phyloP scores from a whole-genome alignment of 2,888 invertebrate genomes.

The Pammene fasciana region DNA sequence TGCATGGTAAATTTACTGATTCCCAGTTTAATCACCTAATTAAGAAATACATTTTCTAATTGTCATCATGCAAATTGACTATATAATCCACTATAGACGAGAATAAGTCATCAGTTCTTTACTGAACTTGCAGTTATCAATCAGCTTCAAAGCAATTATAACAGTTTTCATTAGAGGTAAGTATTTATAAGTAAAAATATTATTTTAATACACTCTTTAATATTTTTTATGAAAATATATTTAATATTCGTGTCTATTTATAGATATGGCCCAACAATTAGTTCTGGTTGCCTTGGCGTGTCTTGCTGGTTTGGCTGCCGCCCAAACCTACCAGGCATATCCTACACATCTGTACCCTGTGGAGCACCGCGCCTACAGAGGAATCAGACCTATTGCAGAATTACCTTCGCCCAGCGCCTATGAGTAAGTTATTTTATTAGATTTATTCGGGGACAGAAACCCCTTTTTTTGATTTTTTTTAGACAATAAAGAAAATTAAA shows the following conservation, averaged over 20 bases:
- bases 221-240: not conserved
- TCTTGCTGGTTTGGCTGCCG: slow-evolving; percentile 40
- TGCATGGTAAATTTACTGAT: not conserved
- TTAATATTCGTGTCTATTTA: slow-evolving; percentile 6
- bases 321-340: slow-evolving; percentile 44
- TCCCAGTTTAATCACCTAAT: slow-evolving; percentile 23
- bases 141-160: not conserved
- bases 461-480: too few species aligned
- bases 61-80: not conserved
- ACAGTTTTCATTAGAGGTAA: slow-evolving; percentile 7
- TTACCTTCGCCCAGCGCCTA: slow-evolving; percentile 42
- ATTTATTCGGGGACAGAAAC: too few species aligned
- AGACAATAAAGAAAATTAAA: too few species aligned
- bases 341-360: slow-evolving; percentile 43
- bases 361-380: slow-evolving; percentile 45
- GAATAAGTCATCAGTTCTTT: slow-evolving; percentile 14
- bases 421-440: slow-evolving; percentile 45
- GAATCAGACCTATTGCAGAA: slow-evolving; percentile 41
- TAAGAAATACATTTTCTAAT: slow-evolving; percentile 21
- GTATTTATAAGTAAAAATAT: not conserved
- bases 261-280: slow-evolving; percentile 46
- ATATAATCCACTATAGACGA: slow-evolving; percentile 15
- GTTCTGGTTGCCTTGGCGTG: slow-evolving; percentile 39
- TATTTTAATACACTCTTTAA: not conserved
- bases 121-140: not conserved